Base-by-base conservation (phyloP, 2,797 vertebrate genomes). In the Gastrophryne carolinensis region DNA sequence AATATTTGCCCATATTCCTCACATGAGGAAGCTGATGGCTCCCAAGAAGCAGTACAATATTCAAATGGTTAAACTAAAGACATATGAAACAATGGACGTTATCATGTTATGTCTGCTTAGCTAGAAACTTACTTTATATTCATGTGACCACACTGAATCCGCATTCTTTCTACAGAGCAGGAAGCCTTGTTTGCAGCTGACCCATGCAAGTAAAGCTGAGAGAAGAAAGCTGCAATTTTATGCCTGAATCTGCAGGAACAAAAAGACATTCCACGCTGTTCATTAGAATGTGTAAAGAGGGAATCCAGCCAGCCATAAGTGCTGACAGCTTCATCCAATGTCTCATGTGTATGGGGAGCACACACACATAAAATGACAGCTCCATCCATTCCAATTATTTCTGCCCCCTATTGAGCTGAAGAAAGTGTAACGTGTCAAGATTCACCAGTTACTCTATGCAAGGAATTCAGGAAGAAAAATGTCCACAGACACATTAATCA, bases 351-450 rank as follows among this genome's bases (percentile, higher is more conserved):
- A 58, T 57, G 74, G 58, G 71, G 11, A 2, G 17, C 23, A 44
- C 52, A 62, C 50, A 44, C 52, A 62, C 50, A 13, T 0, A 32
- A 73, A 27, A 53, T 17, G 66, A 69, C 21, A 30, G 50, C 12
- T n/a, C 47, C 30, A 63, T 64, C 69, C 73, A 57, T 62, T 61
- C 35, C 39, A 47, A 52, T 75, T 72, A 58, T 70, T 69, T 37
- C 34, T 29, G 64, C 30, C 71, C 10, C 44, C 50, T 6, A 17
- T 35, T 3, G 15, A 61, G 21, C 15, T 37, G 30, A 68, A 72
- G 17, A 68, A 2, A 80, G 21, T 35, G 32, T 15, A 26, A 29
- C 54, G 47, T 8, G 1, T 44, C 23, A 17, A 32, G 5, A 73
- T 12, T 67, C 19, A 35, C 7, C 10, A 30, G 8, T 17, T 41